These are phyloP conservation scores for Blomia tropicalis DNA, from an alignment of 2,888 invertebrate species.

Conservation along the genomic window DNA sequence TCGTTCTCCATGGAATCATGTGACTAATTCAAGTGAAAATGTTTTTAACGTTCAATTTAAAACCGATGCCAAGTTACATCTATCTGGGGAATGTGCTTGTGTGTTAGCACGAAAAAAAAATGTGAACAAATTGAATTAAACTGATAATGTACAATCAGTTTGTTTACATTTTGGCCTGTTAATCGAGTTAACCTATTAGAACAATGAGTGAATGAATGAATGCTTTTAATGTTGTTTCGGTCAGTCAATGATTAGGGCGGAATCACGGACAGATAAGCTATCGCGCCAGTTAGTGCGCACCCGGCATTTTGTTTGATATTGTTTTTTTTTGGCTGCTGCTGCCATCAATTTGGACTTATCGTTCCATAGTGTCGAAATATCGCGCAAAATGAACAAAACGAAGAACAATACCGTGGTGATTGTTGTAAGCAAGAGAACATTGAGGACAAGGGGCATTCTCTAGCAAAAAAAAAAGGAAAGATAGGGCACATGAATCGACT, in stretches of 20 bases:
- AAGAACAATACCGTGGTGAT: not conserved
- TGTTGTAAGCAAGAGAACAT: not conserved
- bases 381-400: constrained; percentile 14
- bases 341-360: not conserved
- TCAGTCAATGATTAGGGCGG: too few relatives aligned
- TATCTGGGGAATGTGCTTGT: too few relatives aligned
- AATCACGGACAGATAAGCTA: constrained; percentile 4
- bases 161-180: not conserved
- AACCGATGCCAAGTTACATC: too few relatives aligned
- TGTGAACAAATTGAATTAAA: too few relatives aligned
- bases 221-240: too few relatives aligned
- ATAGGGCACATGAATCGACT: not conserved
- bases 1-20: too few relatives aligned
- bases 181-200: not conserved
- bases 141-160: not conserved
- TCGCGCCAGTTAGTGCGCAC: constrained; percentile 13
- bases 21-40: too few relatives aligned
- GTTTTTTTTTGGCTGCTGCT: too few relatives aligned
- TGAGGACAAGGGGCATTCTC: constrained; percentile 11
- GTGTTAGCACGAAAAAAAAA: too few relatives aligned
- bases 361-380: not conserved
- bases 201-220: too few relatives aligned
- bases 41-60: too few relatives aligned
- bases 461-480: not conserved
- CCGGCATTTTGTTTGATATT: too few relatives aligned